These are phyloP conservation scores for Latrodectus geometricus DNA, from an alignment of 1,140 invertebrate species.

Conservation along the genomic window DNA sequence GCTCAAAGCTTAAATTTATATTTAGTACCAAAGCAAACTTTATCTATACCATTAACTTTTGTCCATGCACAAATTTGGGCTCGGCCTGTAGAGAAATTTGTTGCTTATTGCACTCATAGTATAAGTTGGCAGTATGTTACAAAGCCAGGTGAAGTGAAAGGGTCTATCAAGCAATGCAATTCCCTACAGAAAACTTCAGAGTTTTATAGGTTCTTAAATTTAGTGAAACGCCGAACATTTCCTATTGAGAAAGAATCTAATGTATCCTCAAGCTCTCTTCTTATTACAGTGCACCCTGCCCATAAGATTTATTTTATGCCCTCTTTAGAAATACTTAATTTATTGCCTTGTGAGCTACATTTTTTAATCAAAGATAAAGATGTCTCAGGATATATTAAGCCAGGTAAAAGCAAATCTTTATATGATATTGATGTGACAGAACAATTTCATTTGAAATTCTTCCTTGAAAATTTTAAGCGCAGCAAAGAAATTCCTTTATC, in stretches of 20 bases:
- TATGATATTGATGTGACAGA: slow-evolving; percentile 77
- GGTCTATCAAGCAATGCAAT: slow-evolving; percentile 39
- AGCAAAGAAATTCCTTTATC: slow-evolving; percentile 74
- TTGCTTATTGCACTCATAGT: slow-evolving; percentile 75
- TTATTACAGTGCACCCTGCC: slow-evolving; percentile 76
- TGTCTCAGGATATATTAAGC: slow-evolving; percentile 74
- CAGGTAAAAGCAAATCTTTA: slow-evolving; percentile 72
- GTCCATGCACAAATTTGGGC: slow-evolving; percentile 75
- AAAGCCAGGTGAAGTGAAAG: slow-evolving; percentile 72
- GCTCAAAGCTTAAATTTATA: slow-evolving; percentile 63
- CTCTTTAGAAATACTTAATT: slow-evolving; percentile 80
- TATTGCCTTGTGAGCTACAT: slow-evolving; percentile 76
- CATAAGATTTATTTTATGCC: slow-evolving; percentile 87
- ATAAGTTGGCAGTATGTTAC: slow-evolving; percentile 77
- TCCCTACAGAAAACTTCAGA: slow-evolving; percentile 49
- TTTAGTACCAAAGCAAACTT: slow-evolving; percentile 65
- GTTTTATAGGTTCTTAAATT: slow-evolving; percentile 80
- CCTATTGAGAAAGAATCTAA: slow-evolving; percentile 73
- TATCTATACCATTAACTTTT: slow-evolving; percentile 77
- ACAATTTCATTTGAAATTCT: slow-evolving; percentile 78
- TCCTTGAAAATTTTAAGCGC: slow-evolving; percentile 84
- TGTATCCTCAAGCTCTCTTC: slow-evolving; percentile 3
- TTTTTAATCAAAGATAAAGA: slow-evolving; percentile 72
- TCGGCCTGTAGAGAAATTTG: slow-evolving; percentile 72
- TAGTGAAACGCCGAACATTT: slow-evolving; percentile 83